These are phyloP conservation scores for Furcula furcula DNA, from an alignment of 2,888 invertebrate species.

Conservation along the genomic window DNA sequence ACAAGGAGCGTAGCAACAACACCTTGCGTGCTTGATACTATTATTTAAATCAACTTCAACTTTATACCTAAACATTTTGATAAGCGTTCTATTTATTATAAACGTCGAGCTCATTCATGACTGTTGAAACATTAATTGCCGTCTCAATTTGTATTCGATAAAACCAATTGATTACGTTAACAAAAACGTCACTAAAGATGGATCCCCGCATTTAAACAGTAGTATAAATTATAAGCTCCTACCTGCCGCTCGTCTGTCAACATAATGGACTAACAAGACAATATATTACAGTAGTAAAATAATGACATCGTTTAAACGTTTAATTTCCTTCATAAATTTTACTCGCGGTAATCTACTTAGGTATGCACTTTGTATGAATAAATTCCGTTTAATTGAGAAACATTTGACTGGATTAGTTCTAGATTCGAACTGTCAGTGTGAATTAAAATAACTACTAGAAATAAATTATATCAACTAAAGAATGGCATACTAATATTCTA, in stretches of 20 bases:
- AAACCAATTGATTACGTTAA: constrained; percentile 22
- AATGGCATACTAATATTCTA: no score
- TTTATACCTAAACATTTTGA: neutral
- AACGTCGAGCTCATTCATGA: constrained; percentile 3
- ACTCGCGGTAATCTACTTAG: neutral
- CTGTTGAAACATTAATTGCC: constrained; percentile 14
- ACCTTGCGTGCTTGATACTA: neutral
- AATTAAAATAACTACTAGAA: no score
- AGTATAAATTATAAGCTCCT: constrained; percentile 16
- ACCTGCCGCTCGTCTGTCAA: constrained; percentile 6
- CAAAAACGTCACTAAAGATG: constrained; percentile 15
- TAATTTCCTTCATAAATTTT: constrained; percentile 2
- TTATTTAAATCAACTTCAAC: neutral
- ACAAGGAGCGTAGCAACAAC: neutral
- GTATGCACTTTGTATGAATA: neutral
- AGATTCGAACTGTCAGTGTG: neutral
- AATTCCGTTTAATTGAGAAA: neutral
- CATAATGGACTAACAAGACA: constrained; percentile 8
- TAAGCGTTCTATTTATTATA: constrained; percentile 8
- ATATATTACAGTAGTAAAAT: constrained; percentile 6
- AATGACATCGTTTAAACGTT: constrained; percentile 4
- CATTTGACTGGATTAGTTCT: neutral
- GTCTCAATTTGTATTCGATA: constrained; percentile 19
- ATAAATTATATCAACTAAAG: no score
- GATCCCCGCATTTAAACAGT: constrained; percentile 18